Conservation (phyloP, 2,113 vertebrate genomes). For the Peromyscus maniculatus region DNA sequence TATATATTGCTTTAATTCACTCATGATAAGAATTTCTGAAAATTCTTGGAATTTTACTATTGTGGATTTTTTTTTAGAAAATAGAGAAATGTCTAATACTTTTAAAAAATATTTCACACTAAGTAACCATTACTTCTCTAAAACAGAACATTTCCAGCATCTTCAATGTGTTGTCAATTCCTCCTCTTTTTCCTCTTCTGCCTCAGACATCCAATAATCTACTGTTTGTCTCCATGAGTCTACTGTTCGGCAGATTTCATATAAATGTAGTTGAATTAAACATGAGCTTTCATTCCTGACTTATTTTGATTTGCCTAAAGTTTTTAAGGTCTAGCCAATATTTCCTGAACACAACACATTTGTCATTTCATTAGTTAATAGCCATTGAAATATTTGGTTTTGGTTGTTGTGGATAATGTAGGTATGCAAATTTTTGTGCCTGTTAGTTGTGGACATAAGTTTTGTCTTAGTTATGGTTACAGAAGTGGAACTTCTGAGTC, state of each 20-base stretch:
- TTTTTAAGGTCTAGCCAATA: background rate
- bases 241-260: background rate
- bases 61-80: background rate
- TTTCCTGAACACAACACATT: background rate
- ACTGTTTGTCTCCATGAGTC: background rate
- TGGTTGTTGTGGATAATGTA: background rate
- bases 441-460: background rate
- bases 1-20: background rate
- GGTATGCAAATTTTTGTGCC: background rate
- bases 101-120: background rate
- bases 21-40: background rate
- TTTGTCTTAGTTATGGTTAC: background rate
- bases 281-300: background rate
- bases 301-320: conserved; percentile 4
- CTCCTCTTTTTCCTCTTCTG: rapidly evolving
- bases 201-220: background rate
- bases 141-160: background rate
- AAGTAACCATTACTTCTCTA: background rate
- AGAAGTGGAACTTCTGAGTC: background rate
- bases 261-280: background rate
- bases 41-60: background rate
- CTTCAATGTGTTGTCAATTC: background rate
- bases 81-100: background rate
- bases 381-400: background rate
- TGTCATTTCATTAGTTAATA: background rate